Evolutionary conservation across 1,140 invertebrate species (phyloP).

Genomic region (Aphaenogaster ashmeadi): DNA sequence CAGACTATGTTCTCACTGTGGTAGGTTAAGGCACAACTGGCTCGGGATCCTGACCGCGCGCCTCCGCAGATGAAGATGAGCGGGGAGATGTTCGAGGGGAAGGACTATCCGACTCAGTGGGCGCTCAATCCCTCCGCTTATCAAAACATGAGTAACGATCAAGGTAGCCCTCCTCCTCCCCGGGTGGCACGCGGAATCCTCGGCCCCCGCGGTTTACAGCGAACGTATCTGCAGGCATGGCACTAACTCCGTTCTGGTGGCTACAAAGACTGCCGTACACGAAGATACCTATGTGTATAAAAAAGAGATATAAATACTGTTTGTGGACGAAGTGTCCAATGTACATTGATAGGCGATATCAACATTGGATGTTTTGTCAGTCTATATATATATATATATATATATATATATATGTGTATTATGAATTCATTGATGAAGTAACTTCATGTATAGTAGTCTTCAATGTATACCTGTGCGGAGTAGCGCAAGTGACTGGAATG

Average conservation of each 20-base stretch:
- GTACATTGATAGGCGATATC: too few species aligned
- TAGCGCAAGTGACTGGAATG: not conserved
- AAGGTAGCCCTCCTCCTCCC: conserved; percentile 82
- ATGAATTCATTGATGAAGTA: too few species aligned
- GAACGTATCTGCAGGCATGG: not conserved
- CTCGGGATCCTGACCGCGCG: not conserved
- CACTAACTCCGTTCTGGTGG: not conserved
- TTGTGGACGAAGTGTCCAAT: too few species aligned
- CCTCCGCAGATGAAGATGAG: conserved; percentile 80
- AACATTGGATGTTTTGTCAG: too few species aligned
- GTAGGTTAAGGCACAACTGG: conserved; percentile 54
- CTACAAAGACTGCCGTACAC: not conserved
- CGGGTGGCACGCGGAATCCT: not conserved
- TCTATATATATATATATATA: too few species aligned
- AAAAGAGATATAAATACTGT: too few species aligned
- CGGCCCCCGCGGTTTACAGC: not conserved
- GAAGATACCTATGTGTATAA: too few species aligned
- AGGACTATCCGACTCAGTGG: conserved; percentile 91
- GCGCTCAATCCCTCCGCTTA: conserved; percentile 91
- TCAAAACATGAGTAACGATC: conserved; percentile 88
- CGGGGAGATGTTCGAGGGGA: conserved; percentile 85
- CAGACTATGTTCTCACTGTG: conserved; percentile 15
- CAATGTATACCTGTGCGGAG: not conserved
- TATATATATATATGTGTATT: too few species aligned
- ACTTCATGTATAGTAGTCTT: not conserved